Base-by-base conservation (phyloP, 2,113 vertebrate species). In the Egretta garzetta region DNA sequence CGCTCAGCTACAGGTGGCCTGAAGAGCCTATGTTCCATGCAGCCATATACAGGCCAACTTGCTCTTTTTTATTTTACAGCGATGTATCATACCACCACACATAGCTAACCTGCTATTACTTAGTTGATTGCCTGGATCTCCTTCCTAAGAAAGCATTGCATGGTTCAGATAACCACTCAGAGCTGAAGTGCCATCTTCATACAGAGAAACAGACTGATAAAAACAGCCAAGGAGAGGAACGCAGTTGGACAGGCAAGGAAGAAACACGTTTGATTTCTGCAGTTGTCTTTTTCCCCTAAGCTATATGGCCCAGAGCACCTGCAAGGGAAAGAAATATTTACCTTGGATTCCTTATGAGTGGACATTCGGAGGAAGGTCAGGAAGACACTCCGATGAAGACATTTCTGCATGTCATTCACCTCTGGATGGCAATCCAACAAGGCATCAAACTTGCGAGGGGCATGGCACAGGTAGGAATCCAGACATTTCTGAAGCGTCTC, bases 321-420 rank as follows among this genome's bases (percentile, higher is more conserved):
- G 74, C 68, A 88, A 86, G 3, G 37, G 91, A 55, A 19, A 26
- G 64, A 14, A 62, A 45, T 66, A 14, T 71, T 95, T 68, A 99
- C 99, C 99, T 99, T 99, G 87, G 99, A 99, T 96, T 99, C 99
- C 95, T 99, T 99, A 96, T 99, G 99, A 4, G 99, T 99, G 70
- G 99, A 99, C 99, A 99, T 99, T 55, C 99, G 98, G 68, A 99
- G 99, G 95, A 99, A 99, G 33, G 98, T 98, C 93, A 99, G 97
- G 96, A 99, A 99, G 86, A 99, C 93, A 0, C 95, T 97, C 19
- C 92, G 98, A 87, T 99, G 99, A 39, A 99, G 95, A n/a, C 92
- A 90, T 23, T 97, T 98, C 97, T 99, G 99, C 96, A 98, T 93
- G 49, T 99, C 98, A 0, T 96, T 96, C 71, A 99, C 98, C 6